phyloP scores from a whole-genome alignment of 2,888 invertebrate species.

The Drosophila mimica region DNA sequence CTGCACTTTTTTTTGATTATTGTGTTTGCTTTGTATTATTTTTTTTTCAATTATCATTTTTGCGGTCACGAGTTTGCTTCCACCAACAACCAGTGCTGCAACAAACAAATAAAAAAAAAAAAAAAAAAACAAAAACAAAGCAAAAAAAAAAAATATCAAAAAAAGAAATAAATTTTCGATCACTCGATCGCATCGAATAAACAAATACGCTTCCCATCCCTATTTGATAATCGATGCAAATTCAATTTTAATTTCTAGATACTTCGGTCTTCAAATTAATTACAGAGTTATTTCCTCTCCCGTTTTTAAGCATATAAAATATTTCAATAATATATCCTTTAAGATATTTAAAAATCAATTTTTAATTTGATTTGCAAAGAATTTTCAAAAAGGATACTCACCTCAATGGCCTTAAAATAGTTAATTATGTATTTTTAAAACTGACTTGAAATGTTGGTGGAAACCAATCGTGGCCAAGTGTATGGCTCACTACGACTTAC shows the following conservation, averaged over 20 bases:
- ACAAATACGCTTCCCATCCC: conserved; percentile 18
- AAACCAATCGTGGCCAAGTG: background rate
- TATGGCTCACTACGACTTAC: background rate
- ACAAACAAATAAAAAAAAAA: conserved; percentile 33
- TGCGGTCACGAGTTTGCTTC: conserved; percentile 46
- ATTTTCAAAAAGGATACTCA: background rate
- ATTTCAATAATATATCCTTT: background rate
- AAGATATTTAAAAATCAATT: too few relatives aligned
- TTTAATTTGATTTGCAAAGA: background rate
- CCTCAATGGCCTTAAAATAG: background rate
- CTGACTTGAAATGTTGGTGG: background rate
- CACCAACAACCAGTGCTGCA: conserved; percentile 24
- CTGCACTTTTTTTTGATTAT: conserved; percentile 15
- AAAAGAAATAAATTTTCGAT: conserved; percentile 13
- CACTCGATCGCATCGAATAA: conserved; percentile 2
- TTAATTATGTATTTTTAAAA: background rate
- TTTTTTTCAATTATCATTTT: conserved; percentile 33
- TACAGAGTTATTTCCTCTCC: background rate
- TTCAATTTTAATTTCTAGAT: background rate
- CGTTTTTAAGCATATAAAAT: background rate
- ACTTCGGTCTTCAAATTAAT: background rate
- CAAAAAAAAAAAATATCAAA: background rate
- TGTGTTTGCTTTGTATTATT: conserved; percentile 10
- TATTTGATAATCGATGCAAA: background rate
- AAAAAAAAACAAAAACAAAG: background rate